Percentiles rank a stretch among this genome's conserved stretches.
phyloP scores from a whole-genome alignment of 2,113 vertebrate species.

The Aythya baeri region DNA sequence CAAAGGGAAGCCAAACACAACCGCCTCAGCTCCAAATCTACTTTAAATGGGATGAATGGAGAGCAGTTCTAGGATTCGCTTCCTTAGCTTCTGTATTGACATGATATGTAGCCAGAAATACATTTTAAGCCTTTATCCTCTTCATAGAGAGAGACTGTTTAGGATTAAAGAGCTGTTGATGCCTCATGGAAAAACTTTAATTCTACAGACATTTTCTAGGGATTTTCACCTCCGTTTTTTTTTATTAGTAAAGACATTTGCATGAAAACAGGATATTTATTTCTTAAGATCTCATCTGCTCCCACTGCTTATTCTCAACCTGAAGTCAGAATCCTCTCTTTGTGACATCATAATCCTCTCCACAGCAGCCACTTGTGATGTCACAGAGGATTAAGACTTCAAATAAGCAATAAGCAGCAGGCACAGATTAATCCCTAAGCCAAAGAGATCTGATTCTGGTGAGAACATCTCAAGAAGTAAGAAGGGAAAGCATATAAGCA shows the following conservation, averaged over 20 bases:
- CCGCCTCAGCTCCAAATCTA: slow-evolving; percentile 47
- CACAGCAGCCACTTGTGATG: slow-evolving; percentile 65
- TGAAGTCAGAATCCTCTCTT: slow-evolving; percentile 67
- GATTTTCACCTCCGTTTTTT: slow-evolving; percentile 63
- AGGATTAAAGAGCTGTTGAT: slow-evolving; percentile 66
- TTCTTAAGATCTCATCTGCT: slow-evolving; percentile 55
- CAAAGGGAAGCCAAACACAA: not conserved
- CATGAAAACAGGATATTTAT: slow-evolving; percentile 59
- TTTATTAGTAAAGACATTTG: slow-evolving; percentile 51
- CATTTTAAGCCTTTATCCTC: slow-evolving; percentile 67
- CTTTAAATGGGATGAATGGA: slow-evolving; percentile 50
- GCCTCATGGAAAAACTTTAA: slow-evolving; percentile 67
- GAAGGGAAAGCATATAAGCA: slow-evolving; percentile 43
- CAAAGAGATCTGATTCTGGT: slow-evolving; percentile 59
- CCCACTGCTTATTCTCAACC: slow-evolving; percentile 51
- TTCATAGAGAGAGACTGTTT: slow-evolving; percentile 60
- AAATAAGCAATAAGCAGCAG: slow-evolving; percentile 62
- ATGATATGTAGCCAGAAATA: slow-evolving; percentile 68
- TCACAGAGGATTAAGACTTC: slow-evolving; percentile 69
- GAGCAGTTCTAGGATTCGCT: slow-evolving; percentile 46
- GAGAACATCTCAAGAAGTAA: slow-evolving; percentile 64
- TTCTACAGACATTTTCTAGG: slow-evolving; percentile 57
- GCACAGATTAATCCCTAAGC: slow-evolving; percentile 55
- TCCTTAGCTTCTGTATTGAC: slow-evolving; percentile 63
- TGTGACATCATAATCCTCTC: slow-evolving; percentile 71